Evolutionary conservation across 2,797 vertebrate genomes (phyloP).

Genomic region (Hylomyscus alleni): DNA sequence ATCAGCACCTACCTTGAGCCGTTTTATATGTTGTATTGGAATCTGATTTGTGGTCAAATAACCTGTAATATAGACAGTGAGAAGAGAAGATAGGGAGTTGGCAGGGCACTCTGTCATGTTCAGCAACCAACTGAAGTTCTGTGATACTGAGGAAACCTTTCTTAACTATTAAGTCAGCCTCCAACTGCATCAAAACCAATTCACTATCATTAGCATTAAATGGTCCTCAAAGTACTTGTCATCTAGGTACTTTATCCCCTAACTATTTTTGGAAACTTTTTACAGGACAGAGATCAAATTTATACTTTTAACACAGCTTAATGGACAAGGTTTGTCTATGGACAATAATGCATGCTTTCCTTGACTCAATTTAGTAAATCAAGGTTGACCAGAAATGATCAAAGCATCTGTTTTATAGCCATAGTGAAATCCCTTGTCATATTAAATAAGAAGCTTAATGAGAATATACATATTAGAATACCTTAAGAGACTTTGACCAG

Average conservation of each 20-base stretch:
- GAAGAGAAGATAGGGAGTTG: not conserved
- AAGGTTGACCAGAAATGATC: constrained; percentile 62
- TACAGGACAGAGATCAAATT: not conserved
- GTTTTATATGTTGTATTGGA: not conserved
- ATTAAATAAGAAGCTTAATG: constrained; percentile 65
- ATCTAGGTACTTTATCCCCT: not conserved
- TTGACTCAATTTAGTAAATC: constrained; percentile 66
- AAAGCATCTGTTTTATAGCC: constrained; percentile 54
- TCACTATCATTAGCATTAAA: constrained; percentile 30
- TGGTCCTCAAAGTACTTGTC: constrained; percentile 5
- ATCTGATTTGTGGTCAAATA: constrained; percentile 35
- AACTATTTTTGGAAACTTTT: constrained; percentile 2
- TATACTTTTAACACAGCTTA: constrained; percentile 13
- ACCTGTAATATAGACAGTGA: not conserved
- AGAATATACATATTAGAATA: constrained; percentile 56
- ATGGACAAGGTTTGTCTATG: not conserved
- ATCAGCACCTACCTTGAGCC: not conserved
- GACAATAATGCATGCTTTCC: constrained; percentile 6
- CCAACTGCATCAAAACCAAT: constrained; percentile 3
- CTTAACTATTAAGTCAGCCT: not conserved
- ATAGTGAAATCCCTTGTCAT: constrained; percentile 56
- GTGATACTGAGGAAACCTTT: constrained; percentile 37
- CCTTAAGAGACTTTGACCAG: constrained; percentile 36
- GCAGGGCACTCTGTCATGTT: not conserved
- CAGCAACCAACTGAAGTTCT: not conserved